Percentiles rank a stretch among this genome's conserved stretches.
phyloP scores from a whole-genome alignment of 2,797 vertebrate species.

The Buceros bicornis region DNA sequence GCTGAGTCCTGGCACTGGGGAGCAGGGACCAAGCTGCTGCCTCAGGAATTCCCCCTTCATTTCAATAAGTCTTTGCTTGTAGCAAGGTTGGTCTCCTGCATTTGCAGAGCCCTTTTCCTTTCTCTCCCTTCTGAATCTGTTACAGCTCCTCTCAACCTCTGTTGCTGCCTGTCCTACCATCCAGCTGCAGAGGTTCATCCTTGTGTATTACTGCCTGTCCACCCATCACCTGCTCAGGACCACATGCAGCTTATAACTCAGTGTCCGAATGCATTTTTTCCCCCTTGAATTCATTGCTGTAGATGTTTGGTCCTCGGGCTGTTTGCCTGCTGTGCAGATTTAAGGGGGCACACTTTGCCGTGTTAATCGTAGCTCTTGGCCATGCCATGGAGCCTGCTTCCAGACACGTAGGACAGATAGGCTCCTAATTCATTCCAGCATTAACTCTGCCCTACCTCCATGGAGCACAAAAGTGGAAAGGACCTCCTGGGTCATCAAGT shows the following conservation, averaged over 20 bases:
- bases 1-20: background rate
- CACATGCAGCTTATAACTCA: background rate
- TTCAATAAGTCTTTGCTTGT: background rate
- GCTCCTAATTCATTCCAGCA: background rate
- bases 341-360: background rate
- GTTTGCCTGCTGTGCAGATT: background rate
- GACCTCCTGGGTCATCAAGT: conserved; percentile 38
- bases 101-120: background rate
- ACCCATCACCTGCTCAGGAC: background rate
- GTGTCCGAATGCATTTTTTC: background rate
- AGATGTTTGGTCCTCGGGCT: background rate
- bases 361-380: background rate
- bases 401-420: background rate
- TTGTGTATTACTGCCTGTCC: background rate
- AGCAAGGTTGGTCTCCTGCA: background rate
- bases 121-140: background rate
- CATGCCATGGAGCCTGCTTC: background rate
- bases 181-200: background rate
- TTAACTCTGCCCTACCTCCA: background rate
- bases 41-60: background rate
- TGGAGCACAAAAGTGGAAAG: background rate
- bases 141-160: fast-evolving
- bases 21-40: background rate
- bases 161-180: background rate
- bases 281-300: no score